Percentiles rank a stretch among this genome's conserved stretches.
These are phyloP conservation scores for Heliconius nattereri DNA, from an alignment of 1,140 invertebrate species.

Conservation along the genomic window DNA sequence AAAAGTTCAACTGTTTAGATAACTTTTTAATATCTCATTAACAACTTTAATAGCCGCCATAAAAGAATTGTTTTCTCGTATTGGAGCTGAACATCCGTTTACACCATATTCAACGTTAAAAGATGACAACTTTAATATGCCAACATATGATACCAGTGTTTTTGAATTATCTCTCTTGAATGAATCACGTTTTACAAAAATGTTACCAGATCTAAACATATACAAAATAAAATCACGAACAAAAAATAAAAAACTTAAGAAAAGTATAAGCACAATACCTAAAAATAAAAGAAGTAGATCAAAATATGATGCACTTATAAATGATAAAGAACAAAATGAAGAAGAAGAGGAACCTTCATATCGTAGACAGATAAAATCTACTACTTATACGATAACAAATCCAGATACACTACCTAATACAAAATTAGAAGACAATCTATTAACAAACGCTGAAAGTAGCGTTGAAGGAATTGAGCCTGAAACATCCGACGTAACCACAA, in stretches of 20 bases:
- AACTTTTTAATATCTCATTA: neutral
- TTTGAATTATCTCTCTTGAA: neutral
- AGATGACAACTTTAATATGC: neutral
- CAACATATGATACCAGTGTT: neutral
- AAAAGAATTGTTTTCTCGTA: slow-evolving; percentile 17
- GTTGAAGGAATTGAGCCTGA: neutral
- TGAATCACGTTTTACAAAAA: neutral
- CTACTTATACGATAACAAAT: neutral
- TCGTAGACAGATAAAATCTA: neutral
- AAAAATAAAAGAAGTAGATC: neutral
- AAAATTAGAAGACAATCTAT: no score
- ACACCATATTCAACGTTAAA: slow-evolving; percentile 10
- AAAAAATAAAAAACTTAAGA: slow-evolving; percentile 1
- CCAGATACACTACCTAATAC: neutral
- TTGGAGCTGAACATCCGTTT: slow-evolving; percentile 15
- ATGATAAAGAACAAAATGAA: neutral
- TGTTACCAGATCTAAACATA: neutral
- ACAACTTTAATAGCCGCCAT: slow-evolving; percentile 15
- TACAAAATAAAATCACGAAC: neutral
- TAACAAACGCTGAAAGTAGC: no score
- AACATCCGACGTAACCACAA: neutral
- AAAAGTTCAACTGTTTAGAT: neutral
- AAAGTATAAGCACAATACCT: neutral
- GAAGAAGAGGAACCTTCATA: neutral
- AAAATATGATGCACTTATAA: neutral